phyloP scores from a whole-genome alignment of 2,797 vertebrate species.

The Bryconaethiops microstoma region DNA sequence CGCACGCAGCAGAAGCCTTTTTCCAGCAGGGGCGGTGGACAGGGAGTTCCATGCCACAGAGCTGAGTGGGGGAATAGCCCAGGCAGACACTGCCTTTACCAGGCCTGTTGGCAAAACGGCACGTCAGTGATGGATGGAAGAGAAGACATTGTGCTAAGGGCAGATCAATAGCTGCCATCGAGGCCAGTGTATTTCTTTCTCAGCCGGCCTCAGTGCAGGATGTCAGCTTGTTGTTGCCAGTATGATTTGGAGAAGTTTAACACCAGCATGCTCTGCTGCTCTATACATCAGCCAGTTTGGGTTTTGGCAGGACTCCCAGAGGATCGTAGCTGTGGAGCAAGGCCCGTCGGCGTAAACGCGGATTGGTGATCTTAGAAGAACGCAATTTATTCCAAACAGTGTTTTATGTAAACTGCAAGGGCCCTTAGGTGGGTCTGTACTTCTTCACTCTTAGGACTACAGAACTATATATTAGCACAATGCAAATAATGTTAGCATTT shows the following conservation, averaged over 20 bases:
- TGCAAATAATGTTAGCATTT: too few species aligned
- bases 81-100: constrained; percentile 15
- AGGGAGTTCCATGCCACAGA: constrained; percentile 37
- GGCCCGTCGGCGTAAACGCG: background rate
- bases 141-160: constrained; percentile 52
- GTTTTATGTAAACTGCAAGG: too few species aligned
- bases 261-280: constrained; percentile 45
- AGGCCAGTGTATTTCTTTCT: constrained; percentile 58
- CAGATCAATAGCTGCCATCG: constrained; percentile 60
- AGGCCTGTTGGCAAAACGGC: constrained; percentile 33
- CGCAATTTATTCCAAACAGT: too few species aligned
- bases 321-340: background rate
- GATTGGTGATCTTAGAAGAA: too few species aligned
- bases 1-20: constrained; percentile 35
- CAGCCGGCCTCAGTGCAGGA: constrained; percentile 51
- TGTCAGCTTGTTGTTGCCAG: constrained; percentile 59
- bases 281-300: constrained; percentile 51
- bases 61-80: constrained; percentile 20
- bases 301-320: constrained; percentile 23
- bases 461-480: too few species aligned
- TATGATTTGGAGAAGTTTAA: constrained; percentile 62
- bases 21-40: constrained; percentile 41
- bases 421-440: too few species aligned
- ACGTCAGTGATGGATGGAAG: constrained; percentile 59
- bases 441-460: too few species aligned